phyloP scores from a whole-genome alignment of 2,888 invertebrate genomes.

The Volucella inanis region DNA sequence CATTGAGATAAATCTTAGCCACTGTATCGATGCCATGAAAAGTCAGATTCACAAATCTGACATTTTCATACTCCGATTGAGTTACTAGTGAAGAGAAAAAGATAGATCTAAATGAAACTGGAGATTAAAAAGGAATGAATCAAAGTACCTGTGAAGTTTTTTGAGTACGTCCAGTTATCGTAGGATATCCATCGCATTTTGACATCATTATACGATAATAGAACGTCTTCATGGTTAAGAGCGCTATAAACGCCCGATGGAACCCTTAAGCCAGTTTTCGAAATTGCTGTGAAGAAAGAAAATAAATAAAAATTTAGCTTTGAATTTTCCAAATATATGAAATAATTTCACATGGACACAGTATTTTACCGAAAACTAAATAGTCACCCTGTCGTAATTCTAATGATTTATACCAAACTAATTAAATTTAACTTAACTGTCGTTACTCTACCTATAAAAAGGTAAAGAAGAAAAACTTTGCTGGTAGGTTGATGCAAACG shows the following conservation, averaged over 20 bases:
- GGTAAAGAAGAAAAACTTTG: too few species aligned
- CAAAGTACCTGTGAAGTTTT: constrained; percentile 87
- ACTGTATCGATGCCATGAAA: constrained; percentile 95
- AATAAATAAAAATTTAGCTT: neutral
- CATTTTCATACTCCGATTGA: constrained; percentile 78
- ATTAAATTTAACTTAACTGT: too few species aligned
- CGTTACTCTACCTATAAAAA: too few species aligned
- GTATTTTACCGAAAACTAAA: too few species aligned
- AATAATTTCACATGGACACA: too few species aligned
- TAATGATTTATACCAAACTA: too few species aligned
- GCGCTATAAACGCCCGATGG: constrained; percentile 81
- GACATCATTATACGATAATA: constrained; percentile 90
- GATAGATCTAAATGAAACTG: neutral
- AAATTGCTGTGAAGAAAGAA: constrained; percentile 76
- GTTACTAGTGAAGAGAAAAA: constrained; percentile 78
- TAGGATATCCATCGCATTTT: constrained; percentile 92
- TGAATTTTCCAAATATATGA: neutral
- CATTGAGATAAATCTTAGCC: constrained; percentile 89
- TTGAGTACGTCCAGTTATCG: constrained; percentile 90
- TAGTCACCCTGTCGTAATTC: too few species aligned
- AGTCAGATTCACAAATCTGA: constrained; percentile 84
- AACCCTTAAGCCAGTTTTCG: constrained; percentile 75
- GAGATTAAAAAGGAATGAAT: constrained; percentile 71
- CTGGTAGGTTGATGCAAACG: too few species aligned
- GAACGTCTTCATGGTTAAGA: constrained; percentile 76